Evolutionary conservation across 1,140 invertebrate species (phyloP), one percentile per base, ranked within the genome.

Genomic region (Achroia grisella): DNA sequence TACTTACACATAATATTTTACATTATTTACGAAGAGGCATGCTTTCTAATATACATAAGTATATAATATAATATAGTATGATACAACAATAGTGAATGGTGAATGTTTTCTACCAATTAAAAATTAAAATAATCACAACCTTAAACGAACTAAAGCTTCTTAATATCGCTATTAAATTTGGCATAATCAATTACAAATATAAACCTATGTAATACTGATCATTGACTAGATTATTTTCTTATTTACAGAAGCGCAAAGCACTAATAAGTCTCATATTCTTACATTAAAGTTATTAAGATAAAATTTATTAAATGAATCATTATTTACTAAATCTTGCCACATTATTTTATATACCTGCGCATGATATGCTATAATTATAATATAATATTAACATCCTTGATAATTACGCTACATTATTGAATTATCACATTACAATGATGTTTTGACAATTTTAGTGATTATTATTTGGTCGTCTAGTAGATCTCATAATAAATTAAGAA

Each of bases 71-170:
- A 23, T 34, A 31, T 34, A 10, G 33, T 10, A 48, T 40, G 14
- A 32, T 32, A 11, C 30, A 33, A 28, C 14, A 32, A 10, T 23
- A 23, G 17, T 23, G 17, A 23, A 23, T 23, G 17, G 17, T 23
- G 17, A 23, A 23, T 23, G 17, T 23, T 23, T 23, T 23, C 6
- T 23, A 43, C 37, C 4, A 11, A 8, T 44, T n/a, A n/a, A n/a
- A n/a, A 37, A 35, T 53, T 58, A 59, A 67, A 59, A 68, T 62
- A 68, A 44, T 72, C 71, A 72, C 71, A 75, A 76, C 72, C 70
- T 62, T 60, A 66, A 65, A 53, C 59, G 39, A 70, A 66, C 49
- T 54, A 59, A 64, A 68, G 55, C 55, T 61, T 56, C 52, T 30
- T 39, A 48, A 55, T 56, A 64, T 52, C 39, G 39, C 45, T 49